phyloP scores from a whole-genome alignment of 2,888 invertebrate genomes.

The Poecilus cupreus region DNA sequence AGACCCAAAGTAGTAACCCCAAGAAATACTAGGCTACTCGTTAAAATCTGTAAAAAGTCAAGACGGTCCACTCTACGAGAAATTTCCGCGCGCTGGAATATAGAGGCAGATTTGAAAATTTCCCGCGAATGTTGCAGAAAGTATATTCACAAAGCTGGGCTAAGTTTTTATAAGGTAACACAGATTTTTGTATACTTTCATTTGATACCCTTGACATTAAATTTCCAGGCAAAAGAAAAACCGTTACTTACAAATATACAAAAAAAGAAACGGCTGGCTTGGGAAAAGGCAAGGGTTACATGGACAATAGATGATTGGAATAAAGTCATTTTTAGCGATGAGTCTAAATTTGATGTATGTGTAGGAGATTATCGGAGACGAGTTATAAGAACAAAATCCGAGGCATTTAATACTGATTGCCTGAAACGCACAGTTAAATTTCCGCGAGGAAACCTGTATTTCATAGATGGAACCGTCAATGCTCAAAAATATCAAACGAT shows the following conservation, averaged over 20 bases:
- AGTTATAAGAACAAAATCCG: background rate
- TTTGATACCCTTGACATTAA: too few relatives aligned
- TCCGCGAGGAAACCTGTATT: background rate
- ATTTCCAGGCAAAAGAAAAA: too few relatives aligned
- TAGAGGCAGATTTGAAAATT: background rate
- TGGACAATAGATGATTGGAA: too few relatives aligned
- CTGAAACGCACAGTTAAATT: conserved; percentile 41
- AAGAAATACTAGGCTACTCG: too few relatives aligned
- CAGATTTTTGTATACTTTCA: background rate
- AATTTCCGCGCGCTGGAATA: background rate
- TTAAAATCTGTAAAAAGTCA: too few relatives aligned
- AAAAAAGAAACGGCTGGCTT: too few relatives aligned
- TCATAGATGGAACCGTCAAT: conserved; percentile 33
- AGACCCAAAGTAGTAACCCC: too few relatives aligned
- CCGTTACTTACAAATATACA: too few relatives aligned
- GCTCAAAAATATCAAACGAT: conserved; percentile 23
- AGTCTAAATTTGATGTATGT: too few relatives aligned
- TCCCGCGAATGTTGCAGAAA: background rate
- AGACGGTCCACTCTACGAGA: background rate
- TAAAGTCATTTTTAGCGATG: conserved; percentile 49
- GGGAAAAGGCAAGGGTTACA: too few relatives aligned
- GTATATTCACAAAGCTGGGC: background rate
- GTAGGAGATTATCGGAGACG: conserved; percentile 18
- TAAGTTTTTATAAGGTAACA: background rate
- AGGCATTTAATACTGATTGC: conserved; percentile 43